Conservation (phyloP, 2,888 invertebrate species). For the Cartodere bifasciata region DNA sequence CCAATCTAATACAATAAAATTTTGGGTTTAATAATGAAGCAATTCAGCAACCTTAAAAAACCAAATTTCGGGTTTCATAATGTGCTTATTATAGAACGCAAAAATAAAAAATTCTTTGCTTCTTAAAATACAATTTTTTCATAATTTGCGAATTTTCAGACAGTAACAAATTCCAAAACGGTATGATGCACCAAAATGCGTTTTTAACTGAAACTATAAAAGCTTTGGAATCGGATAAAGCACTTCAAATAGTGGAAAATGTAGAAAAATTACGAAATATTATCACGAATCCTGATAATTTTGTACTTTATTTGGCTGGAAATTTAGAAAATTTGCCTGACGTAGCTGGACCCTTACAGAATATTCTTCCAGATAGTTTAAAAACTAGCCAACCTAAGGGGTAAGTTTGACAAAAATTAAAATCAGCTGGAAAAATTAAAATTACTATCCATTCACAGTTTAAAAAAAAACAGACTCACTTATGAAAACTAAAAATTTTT, state of each 20-base stretch:
- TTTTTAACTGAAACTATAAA: slow-evolving; percentile 60
- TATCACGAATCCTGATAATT: slow-evolving; percentile 46
- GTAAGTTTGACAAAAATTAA: too few relatives aligned
- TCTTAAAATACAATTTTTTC: too few relatives aligned
- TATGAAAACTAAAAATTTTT: too few relatives aligned
- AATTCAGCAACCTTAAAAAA: too few relatives aligned
- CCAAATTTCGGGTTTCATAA: too few relatives aligned
- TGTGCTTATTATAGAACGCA: too few relatives aligned
- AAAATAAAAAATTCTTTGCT: not conserved
- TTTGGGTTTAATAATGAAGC: too few relatives aligned
- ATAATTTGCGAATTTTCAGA: slow-evolving; percentile 41
- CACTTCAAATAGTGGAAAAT: slow-evolving; percentile 38
- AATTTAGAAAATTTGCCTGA: slow-evolving; percentile 51
- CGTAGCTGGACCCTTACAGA: slow-evolving; percentile 29
- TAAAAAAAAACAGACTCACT: too few relatives aligned
- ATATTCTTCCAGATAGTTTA: slow-evolving; percentile 16
- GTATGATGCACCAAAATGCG: slow-evolving; percentile 62
- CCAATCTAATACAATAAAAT: too few relatives aligned
- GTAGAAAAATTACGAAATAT: slow-evolving; percentile 45
- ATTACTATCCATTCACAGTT: too few relatives aligned
- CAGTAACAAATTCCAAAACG: slow-evolving; percentile 57
- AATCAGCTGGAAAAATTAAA: too few relatives aligned
- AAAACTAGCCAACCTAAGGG: not conserved
- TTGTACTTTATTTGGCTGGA: slow-evolving; percentile 60
- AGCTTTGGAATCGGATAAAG: slow-evolving; percentile 39